Base-by-base conservation (phyloP, 1,140 invertebrate genomes). In the Orchestia grillus region DNA sequence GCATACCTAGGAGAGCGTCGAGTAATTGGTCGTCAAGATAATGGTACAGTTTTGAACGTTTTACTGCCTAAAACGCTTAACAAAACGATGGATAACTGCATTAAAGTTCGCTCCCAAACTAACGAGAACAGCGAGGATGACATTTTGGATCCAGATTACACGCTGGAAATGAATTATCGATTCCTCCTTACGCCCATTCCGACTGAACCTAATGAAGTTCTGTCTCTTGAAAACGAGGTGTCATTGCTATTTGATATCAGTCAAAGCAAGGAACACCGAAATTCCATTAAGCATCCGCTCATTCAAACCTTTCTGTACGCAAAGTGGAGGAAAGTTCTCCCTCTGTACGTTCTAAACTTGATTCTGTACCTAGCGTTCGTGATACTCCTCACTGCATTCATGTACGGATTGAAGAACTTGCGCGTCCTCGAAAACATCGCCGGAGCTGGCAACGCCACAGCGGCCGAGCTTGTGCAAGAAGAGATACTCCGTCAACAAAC, bases 321-420 rank as follows among this genome's bases (percentile, higher is more conserved):
- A n/a, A 99, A 99, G 97, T 99, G 98, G 98, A 98, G 98, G 97
- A 97, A 98, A 96, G 98, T 99, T 96, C 98, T 98, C 47, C 98
- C 98, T n/a, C 97, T 98, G 23, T 98, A 98, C 97, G 98, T 98
- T 95, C 97, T 98, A 0, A 98, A 99, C 97, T 98, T 98, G 44
- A 97, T 98, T 3, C 98, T 98, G 96, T 99, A 98, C 88, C 97
- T 98, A 0, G 96, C 98, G 0, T 98, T 98, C 97, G 98, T 98
- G 97, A 96, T 98, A 0, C 97, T 98, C 43, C 97, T 97, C 57
- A 97, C 96, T 23, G 53, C 44, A 43, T 97, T 97, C 87, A 95
- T 97, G 36, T 97, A 96, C 57, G 87, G 53, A 44, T 44, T 96
- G n/a, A 96, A 96, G 87, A 96, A 96, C 77, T 94, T 97, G 44